Evolutionary conservation across 1,140 invertebrate genomes (phyloP).

Genomic region (Dolichoris vasculosae): DNA sequence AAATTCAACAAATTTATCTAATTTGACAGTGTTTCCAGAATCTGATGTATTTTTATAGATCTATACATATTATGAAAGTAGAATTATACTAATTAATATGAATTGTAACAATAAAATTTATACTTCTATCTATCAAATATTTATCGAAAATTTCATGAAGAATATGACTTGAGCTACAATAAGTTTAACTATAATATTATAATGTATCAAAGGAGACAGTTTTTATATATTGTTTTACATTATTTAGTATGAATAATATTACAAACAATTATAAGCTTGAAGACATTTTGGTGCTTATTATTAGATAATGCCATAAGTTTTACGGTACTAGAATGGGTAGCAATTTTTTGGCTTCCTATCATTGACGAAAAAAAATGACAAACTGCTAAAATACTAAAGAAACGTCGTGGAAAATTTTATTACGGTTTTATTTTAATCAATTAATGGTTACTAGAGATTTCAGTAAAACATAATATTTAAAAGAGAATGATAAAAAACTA

Average conservation of each 20-base stretch:
- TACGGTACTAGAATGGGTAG: background rate
- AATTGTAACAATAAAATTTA: too few relatives aligned
- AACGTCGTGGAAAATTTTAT: background rate
- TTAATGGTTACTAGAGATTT: too few relatives aligned
- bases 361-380: background rate
- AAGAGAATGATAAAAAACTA: background rate
- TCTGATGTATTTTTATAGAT: too few relatives aligned
- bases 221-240: background rate
- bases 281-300: background rate
- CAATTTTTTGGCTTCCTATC: slow-evolving; percentile 9
- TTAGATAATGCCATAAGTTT: background rate
- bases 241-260: background rate
- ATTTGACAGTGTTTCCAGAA: too few relatives aligned
- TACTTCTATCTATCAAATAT: too few relatives aligned
- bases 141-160: too few relatives aligned
- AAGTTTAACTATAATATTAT: too few relatives aligned
- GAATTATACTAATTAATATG: too few relatives aligned
- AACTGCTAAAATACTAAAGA: background rate
- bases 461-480: background rate
- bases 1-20: too few relatives aligned
- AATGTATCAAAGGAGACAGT: background rate
- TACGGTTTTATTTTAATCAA: too few relatives aligned
- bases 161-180: too few relatives aligned
- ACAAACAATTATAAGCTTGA: background rate
- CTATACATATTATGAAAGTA: too few relatives aligned